phyloP scores from a whole-genome alignment of 2,113 vertebrate genomes.

The Gnathonemus longibarbis region DNA sequence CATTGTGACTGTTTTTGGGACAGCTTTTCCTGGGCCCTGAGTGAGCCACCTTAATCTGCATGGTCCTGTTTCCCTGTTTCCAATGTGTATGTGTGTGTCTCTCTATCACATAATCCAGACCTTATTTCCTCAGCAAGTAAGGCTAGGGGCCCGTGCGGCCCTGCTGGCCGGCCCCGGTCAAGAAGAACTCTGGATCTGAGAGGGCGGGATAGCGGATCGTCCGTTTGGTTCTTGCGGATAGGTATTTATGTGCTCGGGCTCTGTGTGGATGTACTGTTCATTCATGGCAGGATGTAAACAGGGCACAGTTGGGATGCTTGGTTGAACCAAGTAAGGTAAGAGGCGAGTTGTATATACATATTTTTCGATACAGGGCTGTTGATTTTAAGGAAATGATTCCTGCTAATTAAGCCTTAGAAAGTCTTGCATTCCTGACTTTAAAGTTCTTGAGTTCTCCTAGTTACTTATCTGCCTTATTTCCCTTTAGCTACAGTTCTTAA shows the following conservation, averaged over 20 bases:
- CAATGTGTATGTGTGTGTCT: conserved; percentile 93
- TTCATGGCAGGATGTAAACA: conserved; percentile 76
- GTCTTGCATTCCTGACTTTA: neutral
- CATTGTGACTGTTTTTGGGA: neutral
- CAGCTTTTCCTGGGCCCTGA: neutral
- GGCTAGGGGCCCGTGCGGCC: conserved; percentile 94
- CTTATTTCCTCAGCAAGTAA: conserved; percentile 96
- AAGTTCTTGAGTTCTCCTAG: conserved; percentile 20
- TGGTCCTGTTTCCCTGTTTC: conserved; percentile 75
- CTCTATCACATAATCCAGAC: conserved; percentile 97
- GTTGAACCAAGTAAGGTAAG: conserved; percentile 91
- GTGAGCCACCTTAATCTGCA: conserved; percentile 82
- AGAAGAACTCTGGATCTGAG: conserved; percentile 81
- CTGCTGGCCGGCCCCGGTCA: conserved; percentile 83
- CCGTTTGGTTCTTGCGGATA: conserved; percentile 99
- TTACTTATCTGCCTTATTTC: conserved; percentile 31
- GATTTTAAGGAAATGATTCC: conserved; percentile 22
- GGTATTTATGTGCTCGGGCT: conserved; percentile 99
- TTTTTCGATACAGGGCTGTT: conserved; percentile 25
- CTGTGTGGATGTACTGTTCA: conserved; percentile 97
- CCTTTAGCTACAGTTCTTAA: neutral
- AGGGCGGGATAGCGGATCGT: conserved; percentile 91
- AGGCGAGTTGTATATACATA: conserved; percentile 53
- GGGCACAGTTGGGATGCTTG: conserved; percentile 59
- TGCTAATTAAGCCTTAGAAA: conserved; percentile 25